Percentiles rank a stretch among this genome's conserved stretches.
Conservation (phyloP, 2,888 invertebrate genomes). For the Torymus aiolomorphi region DNA sequence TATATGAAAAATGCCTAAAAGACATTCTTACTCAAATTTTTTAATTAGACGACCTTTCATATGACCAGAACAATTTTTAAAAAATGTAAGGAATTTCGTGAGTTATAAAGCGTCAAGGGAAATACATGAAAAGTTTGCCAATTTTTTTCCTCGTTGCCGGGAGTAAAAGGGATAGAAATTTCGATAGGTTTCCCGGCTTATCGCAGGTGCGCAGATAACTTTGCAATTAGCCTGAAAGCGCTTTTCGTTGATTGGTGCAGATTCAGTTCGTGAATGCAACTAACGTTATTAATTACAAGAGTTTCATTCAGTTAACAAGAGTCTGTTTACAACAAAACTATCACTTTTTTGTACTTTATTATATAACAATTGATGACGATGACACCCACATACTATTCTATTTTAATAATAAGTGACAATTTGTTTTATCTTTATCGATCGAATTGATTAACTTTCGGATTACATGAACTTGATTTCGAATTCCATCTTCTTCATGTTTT, state of each 20-base stretch:
- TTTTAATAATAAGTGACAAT: too few species aligned
- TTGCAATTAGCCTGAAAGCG: slow-evolving; percentile 37
- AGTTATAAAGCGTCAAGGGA: too few species aligned
- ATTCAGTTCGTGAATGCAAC: slow-evolving; percentile 3
- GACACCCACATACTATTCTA: not conserved
- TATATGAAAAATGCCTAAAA: too few species aligned
- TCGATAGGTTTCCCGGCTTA: slow-evolving; percentile 26
- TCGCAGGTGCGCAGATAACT: slow-evolving; percentile 32
- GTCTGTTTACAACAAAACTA: not conserved
- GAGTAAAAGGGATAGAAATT: slow-evolving; percentile 20
- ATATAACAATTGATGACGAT: not conserved
- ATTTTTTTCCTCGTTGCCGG: not conserved
- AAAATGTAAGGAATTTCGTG: too few species aligned
- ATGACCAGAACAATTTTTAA: too few species aligned
- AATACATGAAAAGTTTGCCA: too few species aligned
- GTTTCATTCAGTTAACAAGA: slow-evolving; percentile 19
- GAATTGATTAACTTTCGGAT: too few species aligned
- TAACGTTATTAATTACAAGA: slow-evolving; percentile 38
- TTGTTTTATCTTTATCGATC: too few species aligned
- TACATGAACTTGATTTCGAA: too few species aligned
- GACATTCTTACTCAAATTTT: too few species aligned
- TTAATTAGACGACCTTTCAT: too few species aligned
- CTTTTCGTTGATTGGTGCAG: slow-evolving; percentile 39
- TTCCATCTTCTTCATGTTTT: too few species aligned
- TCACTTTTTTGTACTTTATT: not conserved